Conservation (phyloP, 2,113 vertebrate species). For the Apteryx owenii region DNA sequence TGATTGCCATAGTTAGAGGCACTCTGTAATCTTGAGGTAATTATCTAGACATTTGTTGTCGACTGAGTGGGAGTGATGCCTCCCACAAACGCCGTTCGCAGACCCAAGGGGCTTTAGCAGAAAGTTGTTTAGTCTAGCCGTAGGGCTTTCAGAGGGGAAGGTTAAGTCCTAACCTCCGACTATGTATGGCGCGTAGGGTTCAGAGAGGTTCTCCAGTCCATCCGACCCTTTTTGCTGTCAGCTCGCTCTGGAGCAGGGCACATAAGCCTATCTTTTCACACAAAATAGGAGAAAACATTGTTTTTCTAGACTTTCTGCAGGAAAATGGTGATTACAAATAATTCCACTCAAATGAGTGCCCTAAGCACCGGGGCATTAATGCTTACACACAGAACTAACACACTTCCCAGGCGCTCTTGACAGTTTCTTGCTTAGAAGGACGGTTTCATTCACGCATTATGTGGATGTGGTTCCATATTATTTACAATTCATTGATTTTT, state of each 20-base stretch:
- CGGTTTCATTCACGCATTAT: neutral
- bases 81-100: neutral
- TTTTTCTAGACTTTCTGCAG: neutral
- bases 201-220: neutral
- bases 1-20: neutral
- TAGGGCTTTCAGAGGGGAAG: neutral
- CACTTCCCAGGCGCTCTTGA: neutral
- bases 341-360: neutral
- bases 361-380: neutral
- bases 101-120: neutral
- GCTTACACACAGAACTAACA: neutral
- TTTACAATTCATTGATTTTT: neutral
- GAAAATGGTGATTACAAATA: neutral
- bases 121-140: neutral
- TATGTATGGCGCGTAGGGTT: neutral
- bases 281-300: neutral
- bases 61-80: neutral
- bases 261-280: neutral
- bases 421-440: neutral
- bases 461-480: neutral
- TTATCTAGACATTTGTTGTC: neutral
- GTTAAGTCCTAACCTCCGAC: neutral
- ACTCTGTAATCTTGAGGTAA: neutral
- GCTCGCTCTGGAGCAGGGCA: neutral
- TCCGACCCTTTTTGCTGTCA: neutral